Percentiles rank a stretch among this genome's conserved stretches.
Conservation (phyloP, 2,888 invertebrate genomes). For the Drosophila austrosaltans region DNA sequence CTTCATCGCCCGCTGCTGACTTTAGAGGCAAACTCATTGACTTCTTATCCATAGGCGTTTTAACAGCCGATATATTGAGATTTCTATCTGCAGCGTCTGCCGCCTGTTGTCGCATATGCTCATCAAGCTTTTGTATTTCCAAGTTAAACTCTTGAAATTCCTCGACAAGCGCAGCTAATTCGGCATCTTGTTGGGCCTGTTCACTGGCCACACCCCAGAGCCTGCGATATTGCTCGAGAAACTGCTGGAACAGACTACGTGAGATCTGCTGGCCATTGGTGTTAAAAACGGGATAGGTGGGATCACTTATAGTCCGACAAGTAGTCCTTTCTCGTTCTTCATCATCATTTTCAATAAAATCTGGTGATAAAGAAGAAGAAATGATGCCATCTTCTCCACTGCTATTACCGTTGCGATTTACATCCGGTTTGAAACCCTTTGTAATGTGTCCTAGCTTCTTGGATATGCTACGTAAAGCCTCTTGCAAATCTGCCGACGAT, state of each 20-base stretch:
- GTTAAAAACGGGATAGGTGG: conserved; percentile 90
- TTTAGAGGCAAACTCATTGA: conserved; percentile 89
- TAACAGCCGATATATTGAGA: conserved; percentile 62
- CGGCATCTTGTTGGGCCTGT: conserved; percentile 74
- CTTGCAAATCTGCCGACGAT: conserved; percentile 86
- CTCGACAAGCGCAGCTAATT: conserved; percentile 72
- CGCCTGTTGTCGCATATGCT: conserved; percentile 70
- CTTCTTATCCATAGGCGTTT: conserved; percentile 78
- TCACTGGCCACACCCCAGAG: conserved; percentile 81
- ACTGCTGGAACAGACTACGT: conserved; percentile 88
- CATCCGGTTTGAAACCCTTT: conserved; percentile 83
- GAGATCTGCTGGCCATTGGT: conserved; percentile 90
- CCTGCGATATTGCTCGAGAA: conserved; percentile 87
- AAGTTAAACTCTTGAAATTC: conserved; percentile 77
- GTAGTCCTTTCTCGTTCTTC: conserved; percentile 57
- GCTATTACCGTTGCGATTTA: conserved; percentile 70
- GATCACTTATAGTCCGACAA: conserved; percentile 90
- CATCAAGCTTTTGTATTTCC: conserved; percentile 84
- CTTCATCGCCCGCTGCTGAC: conserved; percentile 83
- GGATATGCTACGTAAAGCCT: conserved; percentile 85
- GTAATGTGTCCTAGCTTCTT: conserved; percentile 86
- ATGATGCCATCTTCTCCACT: conserved; percentile 35
- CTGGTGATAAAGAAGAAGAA: conserved; percentile 52
- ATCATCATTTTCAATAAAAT: conserved; percentile 73
- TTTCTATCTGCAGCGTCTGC: conserved; percentile 66